Base-by-base conservation (phyloP, 2,888 invertebrate species). In the Camptogramma bilineatum region DNA sequence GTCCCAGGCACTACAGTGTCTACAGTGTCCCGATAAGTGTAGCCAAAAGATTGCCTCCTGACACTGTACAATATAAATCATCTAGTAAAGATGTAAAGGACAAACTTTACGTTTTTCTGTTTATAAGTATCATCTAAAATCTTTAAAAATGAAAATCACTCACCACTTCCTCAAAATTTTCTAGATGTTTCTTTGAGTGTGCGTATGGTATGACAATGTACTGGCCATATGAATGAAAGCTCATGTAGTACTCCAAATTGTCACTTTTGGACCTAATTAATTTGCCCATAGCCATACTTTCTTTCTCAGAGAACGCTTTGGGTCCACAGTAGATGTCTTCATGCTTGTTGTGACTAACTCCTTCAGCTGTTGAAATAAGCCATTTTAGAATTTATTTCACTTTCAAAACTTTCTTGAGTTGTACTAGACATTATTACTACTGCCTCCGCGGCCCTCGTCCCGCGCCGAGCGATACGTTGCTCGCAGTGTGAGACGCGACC, bases 171-270 rank as follows among this genome's bases (percentile, higher is more conserved):
- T 83, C 58, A 66, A 79, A 94, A 71, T 95, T 94, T 0, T 78
- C 84, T 0, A 77, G 50, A 47, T 88, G 86, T 0, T 69, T 70
- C 0, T 70, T 80, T 0, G 74, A 66, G 58, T 92, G 81, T 0
- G 94, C 94, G 70, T 94, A 95, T 0, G 95, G 95, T 52, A 94
- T 82, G 0, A 95, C 88, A 62, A 95, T 80, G 34, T 82, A 91
- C 72, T 96, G 95, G 0, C 95, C 95, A 69, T 95, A 96, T 0
- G 95, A 94, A 76, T 96, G 96, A 64, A 96, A 94, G 0, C 94
- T 89, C 0, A 96, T 54, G 73, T 95, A 96, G 54, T 94, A 90
- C 17, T 85, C 85, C 2, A 94, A 71, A 4, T 86, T 74, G 0
- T 79, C 69, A 52, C 81, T 74, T 2, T 89, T 82, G 0, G 73